Evolutionary conservation across 2,113 vertebrate species (phyloP).

Genomic region (Brachyistius frenatus): DNA sequence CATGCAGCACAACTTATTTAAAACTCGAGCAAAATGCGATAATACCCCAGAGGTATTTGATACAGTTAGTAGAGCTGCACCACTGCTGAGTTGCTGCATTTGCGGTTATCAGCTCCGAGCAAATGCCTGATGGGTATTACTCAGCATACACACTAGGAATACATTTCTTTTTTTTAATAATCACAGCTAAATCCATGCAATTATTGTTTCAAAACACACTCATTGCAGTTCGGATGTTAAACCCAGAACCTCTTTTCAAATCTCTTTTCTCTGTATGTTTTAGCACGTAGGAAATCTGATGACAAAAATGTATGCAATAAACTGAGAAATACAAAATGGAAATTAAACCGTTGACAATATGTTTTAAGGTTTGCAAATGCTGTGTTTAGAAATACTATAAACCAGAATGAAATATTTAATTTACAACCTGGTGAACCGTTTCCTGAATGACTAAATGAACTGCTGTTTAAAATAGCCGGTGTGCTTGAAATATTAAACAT

Average conservation of each 20-base stretch:
- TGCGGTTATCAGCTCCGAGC: constrained; percentile 45
- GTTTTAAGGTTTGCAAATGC: no score
- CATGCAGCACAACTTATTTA: constrained; percentile 6
- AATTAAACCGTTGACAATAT: background rate
- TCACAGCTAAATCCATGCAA: constrained; percentile 15
- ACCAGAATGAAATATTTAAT: no score
- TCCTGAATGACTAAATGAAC: no score
- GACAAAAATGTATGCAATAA: background rate
- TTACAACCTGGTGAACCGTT: no score
- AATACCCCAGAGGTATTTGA: constrained; percentile 24
- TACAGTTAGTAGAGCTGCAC: constrained; percentile 1
- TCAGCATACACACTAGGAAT: constrained; percentile 19
- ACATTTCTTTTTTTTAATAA: constrained; percentile 20
- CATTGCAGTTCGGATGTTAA: background rate
- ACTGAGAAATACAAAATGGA: background rate
- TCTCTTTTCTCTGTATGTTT: background rate
- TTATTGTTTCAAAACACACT: constrained; percentile 23
- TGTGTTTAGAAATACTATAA: no score
- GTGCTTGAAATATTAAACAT: no score
- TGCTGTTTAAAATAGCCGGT: no score
- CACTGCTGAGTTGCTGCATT: constrained; percentile 28
- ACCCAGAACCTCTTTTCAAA: constrained; percentile 9
- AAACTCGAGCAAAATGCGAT: constrained; percentile 12
- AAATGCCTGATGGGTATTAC: constrained; percentile 36
- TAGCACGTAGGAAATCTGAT: constrained; percentile 5